Percentiles rank a stretch among this genome's conserved stretches.
phyloP scores from a whole-genome alignment of 2,113 vertebrate species.

The Phyllostomus discolor region DNA sequence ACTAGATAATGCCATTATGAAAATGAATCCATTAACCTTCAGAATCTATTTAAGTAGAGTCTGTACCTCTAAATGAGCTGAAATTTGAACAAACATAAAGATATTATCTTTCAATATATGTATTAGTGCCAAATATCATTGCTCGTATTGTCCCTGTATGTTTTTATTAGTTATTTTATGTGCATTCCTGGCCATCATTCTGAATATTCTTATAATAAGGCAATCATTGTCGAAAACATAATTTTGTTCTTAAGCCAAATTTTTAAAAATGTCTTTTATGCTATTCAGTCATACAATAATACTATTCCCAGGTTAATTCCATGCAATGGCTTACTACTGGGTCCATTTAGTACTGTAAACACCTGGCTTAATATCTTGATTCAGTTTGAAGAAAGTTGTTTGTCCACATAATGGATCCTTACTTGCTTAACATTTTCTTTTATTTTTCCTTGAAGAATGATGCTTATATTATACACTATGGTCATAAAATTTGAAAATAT shows the following conservation, averaged over 20 bases:
- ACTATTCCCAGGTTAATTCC: not conserved
- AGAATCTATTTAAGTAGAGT: not conserved
- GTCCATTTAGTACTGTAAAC: not conserved
- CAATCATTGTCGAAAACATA: not conserved
- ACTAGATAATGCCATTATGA: not conserved
- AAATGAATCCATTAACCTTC: not conserved
- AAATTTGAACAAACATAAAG: not conserved
- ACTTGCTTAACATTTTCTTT: not conserved
- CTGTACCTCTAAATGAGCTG: not conserved
- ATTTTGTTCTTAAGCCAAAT: not conserved
- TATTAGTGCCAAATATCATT: not conserved
- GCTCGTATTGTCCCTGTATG: not conserved
- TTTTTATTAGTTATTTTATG: not conserved
- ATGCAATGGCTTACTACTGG: not conserved
- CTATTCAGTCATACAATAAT: not conserved
- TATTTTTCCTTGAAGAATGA: not conserved
- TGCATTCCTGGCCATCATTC: not conserved
- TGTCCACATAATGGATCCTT: not conserved
- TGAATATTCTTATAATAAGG: not conserved
- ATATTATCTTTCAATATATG: not conserved
- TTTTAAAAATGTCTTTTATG: not conserved
- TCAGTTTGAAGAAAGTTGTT: not conserved
- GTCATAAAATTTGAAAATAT: not conserved
- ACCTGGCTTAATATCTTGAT: not conserved
- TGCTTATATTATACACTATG: not conserved